A percentile compares a stretch with the other conserved stretches of the same genome.
phyloP scores from a whole-genome alignment of 2,113 vertebrate species.

The Corapipo altera region DNA sequence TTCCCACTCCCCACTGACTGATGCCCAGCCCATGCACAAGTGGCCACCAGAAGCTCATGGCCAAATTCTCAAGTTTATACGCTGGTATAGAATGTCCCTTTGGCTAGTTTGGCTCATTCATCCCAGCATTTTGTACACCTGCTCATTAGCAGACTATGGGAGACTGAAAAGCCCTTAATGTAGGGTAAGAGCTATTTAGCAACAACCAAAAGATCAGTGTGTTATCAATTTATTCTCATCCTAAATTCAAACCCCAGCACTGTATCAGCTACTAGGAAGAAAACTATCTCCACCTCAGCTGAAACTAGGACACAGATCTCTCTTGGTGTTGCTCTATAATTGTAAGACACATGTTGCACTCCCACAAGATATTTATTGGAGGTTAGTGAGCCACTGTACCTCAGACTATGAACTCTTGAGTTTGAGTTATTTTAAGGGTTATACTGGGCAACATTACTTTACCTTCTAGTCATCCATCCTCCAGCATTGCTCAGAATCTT shows the following conservation, averaged over 20 bases:
- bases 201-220: not conserved
- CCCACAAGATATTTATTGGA: not conserved
- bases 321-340: not conserved
- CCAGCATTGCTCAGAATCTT: not conserved
- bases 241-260: not conserved
- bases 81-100: not conserved
- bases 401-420: not conserved
- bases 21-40: not conserved
- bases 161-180: not conserved
- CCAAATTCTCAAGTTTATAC: not conserved
- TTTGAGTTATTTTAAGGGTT: not conserved
- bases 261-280: not conserved
- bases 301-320: not conserved
- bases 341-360: not conserved
- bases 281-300: not conserved
- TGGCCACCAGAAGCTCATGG: not conserved
- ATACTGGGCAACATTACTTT: not conserved
- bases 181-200: not conserved
- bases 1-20: not conserved
- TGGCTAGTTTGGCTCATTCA: not conserved
- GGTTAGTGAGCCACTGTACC: not conserved
- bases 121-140: not conserved
- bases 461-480: not conserved
- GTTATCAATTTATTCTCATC: not conserved
- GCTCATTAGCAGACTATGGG: not conserved